These are phyloP conservation scores for Capreolus pygargus DNA, from an alignment of 2,113 vertebrate species.

Conservation along the genomic window DNA sequence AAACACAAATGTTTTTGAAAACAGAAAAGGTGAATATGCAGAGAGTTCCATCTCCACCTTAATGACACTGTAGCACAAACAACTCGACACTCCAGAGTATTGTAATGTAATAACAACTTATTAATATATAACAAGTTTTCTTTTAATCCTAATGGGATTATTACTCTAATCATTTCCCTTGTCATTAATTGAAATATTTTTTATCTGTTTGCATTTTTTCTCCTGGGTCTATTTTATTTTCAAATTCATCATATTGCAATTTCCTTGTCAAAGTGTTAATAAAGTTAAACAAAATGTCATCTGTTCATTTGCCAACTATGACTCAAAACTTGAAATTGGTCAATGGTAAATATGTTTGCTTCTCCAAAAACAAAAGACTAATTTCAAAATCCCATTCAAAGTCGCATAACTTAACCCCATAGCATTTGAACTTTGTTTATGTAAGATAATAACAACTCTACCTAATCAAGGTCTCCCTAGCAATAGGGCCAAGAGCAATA, in stretches of 20 bases:
- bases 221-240: constrained; percentile 41
- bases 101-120: not conserved
- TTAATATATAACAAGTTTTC: not conserved
- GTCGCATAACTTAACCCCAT: not conserved
- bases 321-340: not conserved
- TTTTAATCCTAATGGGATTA: not conserved
- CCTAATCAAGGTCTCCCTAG: not conserved
- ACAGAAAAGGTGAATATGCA: not conserved
- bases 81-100: not conserved
- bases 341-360: not conserved
- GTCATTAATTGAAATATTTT: constrained; percentile 45
- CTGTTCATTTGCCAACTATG: not conserved
- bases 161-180: not conserved
- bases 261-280: constrained; percentile 2
- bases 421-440: not conserved
- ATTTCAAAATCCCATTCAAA: not conserved
- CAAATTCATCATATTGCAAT: constrained; percentile 1
- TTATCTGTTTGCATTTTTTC: constrained; percentile 23
- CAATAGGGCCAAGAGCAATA: not conserved
- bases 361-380: constrained; percentile 20
- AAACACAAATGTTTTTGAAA: constrained; percentile 17
- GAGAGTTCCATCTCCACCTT: not conserved
- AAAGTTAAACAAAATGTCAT: constrained; percentile 19
- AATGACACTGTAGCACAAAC: not conserved
- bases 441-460: not conserved